A percentile compares a stretch with the other conserved stretches of the same genome.
Evolutionary conservation across 2,888 invertebrate species (phyloP).

Genomic region (Luffia ferchaultella): DNA sequence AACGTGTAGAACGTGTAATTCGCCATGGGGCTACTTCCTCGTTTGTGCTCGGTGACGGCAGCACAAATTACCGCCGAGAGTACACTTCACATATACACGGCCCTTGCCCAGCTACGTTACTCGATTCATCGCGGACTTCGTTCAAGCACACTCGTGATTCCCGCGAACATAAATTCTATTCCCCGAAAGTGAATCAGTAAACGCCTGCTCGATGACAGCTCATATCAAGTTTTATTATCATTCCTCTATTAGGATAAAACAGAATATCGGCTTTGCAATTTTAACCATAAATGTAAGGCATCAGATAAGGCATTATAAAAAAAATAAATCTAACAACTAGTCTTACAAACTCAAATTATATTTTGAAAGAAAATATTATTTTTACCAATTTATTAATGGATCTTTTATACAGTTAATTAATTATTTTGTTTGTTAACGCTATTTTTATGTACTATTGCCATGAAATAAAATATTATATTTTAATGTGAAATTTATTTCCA

Average conservation of each 20-base stretch:
- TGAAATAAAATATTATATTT: slow-evolving; percentile 41
- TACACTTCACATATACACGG: slow-evolving; percentile 75
- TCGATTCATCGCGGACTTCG: slow-evolving; percentile 77
- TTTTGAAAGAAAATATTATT: slow-evolving; percentile 11
- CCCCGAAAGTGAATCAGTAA: slow-evolving; percentile 67
- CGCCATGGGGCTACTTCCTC: slow-evolving; percentile 77
- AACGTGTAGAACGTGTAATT: slow-evolving; percentile 66
- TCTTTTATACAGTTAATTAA: slow-evolving; percentile 13
- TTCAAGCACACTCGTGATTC: slow-evolving; percentile 88
- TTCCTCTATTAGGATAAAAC: slow-evolving; percentile 1
- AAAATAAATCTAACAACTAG: not conserved
- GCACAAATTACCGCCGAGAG: slow-evolving; percentile 79
- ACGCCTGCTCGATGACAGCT: not conserved
- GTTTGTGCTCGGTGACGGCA: slow-evolving; percentile 76
- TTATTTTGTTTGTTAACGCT: slow-evolving; percentile 12
- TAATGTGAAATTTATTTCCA: slow-evolving; percentile 15
- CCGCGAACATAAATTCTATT: slow-evolving; percentile 84
- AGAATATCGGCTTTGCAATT: not conserved
- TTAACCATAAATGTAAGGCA: not conserved
- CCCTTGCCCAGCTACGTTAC: slow-evolving; percentile 81
- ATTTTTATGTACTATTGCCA: slow-evolving; percentile 50
- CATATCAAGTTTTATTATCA: not conserved
- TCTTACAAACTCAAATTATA: slow-evolving; percentile 12
- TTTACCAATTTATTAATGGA: slow-evolving; percentile 11
- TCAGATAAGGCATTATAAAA: too few species aligned